Base-by-base conservation (phyloP, 2,888 invertebrate species). In the Drosophila falleni region DNA sequence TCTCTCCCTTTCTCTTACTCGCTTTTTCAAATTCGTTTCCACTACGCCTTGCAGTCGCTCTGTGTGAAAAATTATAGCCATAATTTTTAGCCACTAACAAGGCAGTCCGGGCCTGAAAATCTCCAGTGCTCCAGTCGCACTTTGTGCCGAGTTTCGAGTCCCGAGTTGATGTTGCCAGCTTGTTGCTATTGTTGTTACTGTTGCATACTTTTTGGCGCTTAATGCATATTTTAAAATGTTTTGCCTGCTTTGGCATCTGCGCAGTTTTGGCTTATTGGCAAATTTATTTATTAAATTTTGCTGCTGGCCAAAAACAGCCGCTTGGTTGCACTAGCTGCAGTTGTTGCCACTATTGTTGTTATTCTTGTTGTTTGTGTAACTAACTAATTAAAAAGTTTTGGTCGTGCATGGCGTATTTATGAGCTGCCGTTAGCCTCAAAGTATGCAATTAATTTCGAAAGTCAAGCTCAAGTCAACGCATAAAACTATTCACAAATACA, bases 231-330 rank as follows among this genome's bases (percentile, higher is more conserved):
- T 88, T 71, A 88, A 86, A 71, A 65, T 61, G 71, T 67, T 81
- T 76, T 76, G 68, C 64, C 54, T 26, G 37, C 37, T 19, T 49
- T 23, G 65, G 65, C 62, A 49, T 66, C 72, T 75, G 75, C 71
- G 78, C 82, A 85, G 74, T 78, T 84, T 85, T 80, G 82, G 84
- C 74, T 85, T 85, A 84, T 84, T 85, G 84, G 71, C 69, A 87
- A 81, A 84, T 80, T 84, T 87, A 85, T 87, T 84, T 84, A 85
- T 87, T 87, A 82, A 84, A 78, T 78, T 84, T 71, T 66, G 69
- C 65, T 70, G 46, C 41, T 56, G 59, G 79, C 71, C 74, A 56
- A 55, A 58, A 15, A 61, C 56, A 49, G 68, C 63, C 70, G 71
- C 64, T 51, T 63, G 71, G 44, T 51, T 71, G 69, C 80, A 65